Conservation (phyloP, 2,113 vertebrate species). For the Nothoprocta pentlandii region DNA sequence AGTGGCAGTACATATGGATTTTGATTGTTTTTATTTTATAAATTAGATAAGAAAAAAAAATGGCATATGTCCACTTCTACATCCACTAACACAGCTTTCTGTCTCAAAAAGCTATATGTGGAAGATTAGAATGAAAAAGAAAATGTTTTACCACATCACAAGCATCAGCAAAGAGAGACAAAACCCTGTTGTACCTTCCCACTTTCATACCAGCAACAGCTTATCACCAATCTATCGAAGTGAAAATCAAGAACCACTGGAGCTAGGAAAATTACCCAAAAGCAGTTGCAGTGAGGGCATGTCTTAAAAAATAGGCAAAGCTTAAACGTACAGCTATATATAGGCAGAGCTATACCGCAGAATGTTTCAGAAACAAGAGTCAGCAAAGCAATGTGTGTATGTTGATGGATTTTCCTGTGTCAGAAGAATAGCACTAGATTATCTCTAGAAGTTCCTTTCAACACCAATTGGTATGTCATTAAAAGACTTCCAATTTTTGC, state of each 20-base stretch:
- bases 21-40: not conserved
- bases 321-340: not conserved
- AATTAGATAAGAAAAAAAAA: not conserved
- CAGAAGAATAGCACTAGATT: not conserved
- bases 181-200: not conserved
- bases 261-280: not conserved
- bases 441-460: not conserved
- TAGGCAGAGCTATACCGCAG: not conserved
- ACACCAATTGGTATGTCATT: not conserved
- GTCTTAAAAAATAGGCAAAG: not conserved
- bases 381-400: not conserved
- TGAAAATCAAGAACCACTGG: not conserved
- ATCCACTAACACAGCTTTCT: not conserved
- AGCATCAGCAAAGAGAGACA: not conserved
- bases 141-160: not conserved
- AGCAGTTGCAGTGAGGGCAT: fast-evolving
- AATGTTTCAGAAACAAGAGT: not conserved
- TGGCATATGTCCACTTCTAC: not conserved
- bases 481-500: not conserved
- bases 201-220: not conserved
- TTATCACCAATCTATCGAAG: not conserved
- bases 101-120: not conserved
- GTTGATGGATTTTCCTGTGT: not conserved
- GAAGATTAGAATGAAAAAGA: not conserved
- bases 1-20: not conserved